Conservation (phyloP, 92 coral and sea anemone species). For the Porites evermanni region DNA sequence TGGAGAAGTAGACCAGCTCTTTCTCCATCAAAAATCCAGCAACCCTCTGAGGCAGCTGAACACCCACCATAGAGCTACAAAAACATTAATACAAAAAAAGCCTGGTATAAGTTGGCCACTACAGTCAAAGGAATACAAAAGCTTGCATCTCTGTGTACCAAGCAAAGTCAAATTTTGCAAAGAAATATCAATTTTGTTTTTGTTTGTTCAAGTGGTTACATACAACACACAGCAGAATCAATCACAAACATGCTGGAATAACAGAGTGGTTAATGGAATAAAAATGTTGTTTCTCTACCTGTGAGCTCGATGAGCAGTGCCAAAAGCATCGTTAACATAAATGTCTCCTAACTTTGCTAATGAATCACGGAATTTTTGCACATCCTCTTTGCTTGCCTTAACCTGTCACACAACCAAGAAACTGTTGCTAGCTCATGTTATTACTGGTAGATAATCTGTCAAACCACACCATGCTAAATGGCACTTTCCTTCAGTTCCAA, state of each 20-base stretch:
- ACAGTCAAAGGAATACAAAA: too few species aligned
- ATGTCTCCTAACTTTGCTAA: slow-evolving; percentile 94
- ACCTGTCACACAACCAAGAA: slow-evolving; percentile 51
- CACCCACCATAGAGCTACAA: slow-evolving; percentile 96
- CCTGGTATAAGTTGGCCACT: too few species aligned
- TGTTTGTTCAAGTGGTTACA: too few species aligned
- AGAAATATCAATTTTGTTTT: too few species aligned
- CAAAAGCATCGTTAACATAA: slow-evolving; percentile 98
- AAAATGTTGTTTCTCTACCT: slow-evolving; percentile 51
- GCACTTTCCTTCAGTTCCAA: too few species aligned
- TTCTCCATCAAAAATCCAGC: slow-evolving; percentile 94
- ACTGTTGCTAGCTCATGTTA: too few species aligned
- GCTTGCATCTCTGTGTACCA: too few species aligned
- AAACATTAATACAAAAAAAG: background rate
- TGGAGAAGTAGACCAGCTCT: slow-evolving; percentile 91
- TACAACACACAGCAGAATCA: background rate
- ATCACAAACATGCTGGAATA: background rate
- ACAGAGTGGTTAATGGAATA: background rate
- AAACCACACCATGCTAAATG: too few species aligned
- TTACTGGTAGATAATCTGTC: too few species aligned
- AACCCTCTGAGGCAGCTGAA: slow-evolving; percentile 80
- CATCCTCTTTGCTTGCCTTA: slow-evolving; percentile 86
- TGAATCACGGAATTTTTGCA: slow-evolving; percentile 81
- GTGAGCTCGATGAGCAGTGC: slow-evolving; percentile 99
- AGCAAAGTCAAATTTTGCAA: too few species aligned